Percentiles rank a stretch among this genome's conserved stretches.
These are phyloP conservation scores for Pterobdella sp. DNA, from an alignment of 2,888 invertebrate genomes.

Conservation along the genomic window DNA sequence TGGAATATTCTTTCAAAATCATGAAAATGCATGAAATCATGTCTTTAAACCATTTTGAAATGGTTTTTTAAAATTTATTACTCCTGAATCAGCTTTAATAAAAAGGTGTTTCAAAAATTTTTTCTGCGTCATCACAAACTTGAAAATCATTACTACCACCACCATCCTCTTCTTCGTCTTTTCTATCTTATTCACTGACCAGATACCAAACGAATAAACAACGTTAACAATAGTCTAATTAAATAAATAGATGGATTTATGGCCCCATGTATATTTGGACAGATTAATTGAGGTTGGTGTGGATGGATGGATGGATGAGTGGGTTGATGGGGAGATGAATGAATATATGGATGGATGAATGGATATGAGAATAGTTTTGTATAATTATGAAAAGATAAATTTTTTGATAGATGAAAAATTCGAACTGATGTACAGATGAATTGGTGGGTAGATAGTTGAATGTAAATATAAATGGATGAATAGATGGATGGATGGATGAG, in stretches of 20 bases:
- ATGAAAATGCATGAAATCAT: no score
- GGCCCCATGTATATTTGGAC: neutral
- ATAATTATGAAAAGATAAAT: neutral
- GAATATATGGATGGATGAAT: neutral
- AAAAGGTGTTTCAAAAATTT: no score
- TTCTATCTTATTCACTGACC: no score
- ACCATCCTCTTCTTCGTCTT: no score
- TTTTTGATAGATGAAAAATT: neutral
- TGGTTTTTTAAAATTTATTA: no score
- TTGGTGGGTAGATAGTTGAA: neutral
- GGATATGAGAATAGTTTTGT: neutral
- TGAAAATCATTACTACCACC: no score
- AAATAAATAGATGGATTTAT: conserved; percentile 9
- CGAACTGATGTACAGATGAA: neutral
- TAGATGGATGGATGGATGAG: neutral
- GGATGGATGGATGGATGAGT: conserved; percentile 2
- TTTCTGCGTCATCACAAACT: no score
- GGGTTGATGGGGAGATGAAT: neutral
- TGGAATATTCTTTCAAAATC: no score
- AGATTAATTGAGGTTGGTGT: neutral
- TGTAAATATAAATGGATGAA: neutral
- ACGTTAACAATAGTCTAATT: conserved; percentile 2
- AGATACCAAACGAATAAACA: neutral
- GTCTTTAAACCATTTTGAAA: no score
- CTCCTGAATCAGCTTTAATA: neutral